Evolutionary conservation across 2,888 invertebrate genomes (phyloP).

Genomic region (Agonopterix alstromeriana): DNA sequence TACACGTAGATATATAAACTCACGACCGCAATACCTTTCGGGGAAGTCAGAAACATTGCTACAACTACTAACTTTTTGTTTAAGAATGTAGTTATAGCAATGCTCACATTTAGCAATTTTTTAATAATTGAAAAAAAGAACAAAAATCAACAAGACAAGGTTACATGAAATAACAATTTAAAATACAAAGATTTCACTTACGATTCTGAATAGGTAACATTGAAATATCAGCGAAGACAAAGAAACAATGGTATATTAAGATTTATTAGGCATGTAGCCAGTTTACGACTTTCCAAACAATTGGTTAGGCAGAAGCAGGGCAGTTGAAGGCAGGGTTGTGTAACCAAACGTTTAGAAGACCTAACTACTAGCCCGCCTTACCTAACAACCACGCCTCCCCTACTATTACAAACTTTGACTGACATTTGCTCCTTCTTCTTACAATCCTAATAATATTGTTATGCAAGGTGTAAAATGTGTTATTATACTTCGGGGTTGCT

Average conservation of each 20-base stretch:
- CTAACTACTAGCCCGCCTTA: conserved; percentile 22
- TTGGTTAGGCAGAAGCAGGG: conserved; percentile 14
- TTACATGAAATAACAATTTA: not conserved
- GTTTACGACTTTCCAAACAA: conserved; percentile 39
- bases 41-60: too few species aligned
- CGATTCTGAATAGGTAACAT: conserved; percentile 12
- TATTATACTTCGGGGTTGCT: too few species aligned
- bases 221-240: conserved; percentile 33
- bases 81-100: too few species aligned
- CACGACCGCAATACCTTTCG: too few species aligned
- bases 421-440: not conserved
- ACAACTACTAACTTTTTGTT: too few species aligned
- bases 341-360: conserved; percentile 16
- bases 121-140: too few species aligned
- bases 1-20: too few species aligned
- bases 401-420: conserved; percentile 8
- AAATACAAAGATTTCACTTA: not conserved
- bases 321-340: conserved; percentile 14
- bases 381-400: conserved; percentile 11
- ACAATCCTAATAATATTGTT: too few species aligned
- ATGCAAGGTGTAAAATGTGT: too few species aligned
- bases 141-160: too few species aligned
- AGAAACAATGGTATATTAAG: conserved; percentile 49
- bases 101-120: too few species aligned
- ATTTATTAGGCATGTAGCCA: conserved; percentile 38